A percentile compares a stretch with the other conserved stretches of the same genome.
These are phyloP conservation scores for Hycleus phaleratus DNA, from an alignment of 1,140 invertebrate species.

Conservation along the genomic window DNA sequence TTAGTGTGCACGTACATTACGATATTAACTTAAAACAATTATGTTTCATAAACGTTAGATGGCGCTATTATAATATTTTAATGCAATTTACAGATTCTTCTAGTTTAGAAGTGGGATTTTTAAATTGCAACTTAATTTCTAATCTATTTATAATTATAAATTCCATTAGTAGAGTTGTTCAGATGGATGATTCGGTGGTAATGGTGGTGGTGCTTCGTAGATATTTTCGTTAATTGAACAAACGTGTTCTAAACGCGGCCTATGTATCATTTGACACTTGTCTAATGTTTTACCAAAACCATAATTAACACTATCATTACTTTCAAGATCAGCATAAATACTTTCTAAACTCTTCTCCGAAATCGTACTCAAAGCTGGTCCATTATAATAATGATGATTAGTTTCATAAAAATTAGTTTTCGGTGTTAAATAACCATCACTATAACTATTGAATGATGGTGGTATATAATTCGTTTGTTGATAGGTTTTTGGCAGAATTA, in stretches of 20 bases:
- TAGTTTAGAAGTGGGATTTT: too few relatives aligned
- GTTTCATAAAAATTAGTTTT: not conserved
- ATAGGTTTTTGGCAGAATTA: conserved; percentile 43
- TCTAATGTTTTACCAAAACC: not conserved
- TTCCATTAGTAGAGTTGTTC: too few relatives aligned
- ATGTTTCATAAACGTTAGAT: too few relatives aligned
- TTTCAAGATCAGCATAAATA: not conserved
- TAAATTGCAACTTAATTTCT: too few relatives aligned
- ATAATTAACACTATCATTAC: not conserved
- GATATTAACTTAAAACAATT: too few relatives aligned
- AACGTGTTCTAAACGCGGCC: not conserved
- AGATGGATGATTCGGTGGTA: conserved; percentile 43
- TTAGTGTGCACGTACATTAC: too few relatives aligned
- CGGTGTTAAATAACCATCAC: conserved; percentile 15
- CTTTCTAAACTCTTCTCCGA: not conserved
- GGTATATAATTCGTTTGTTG: conserved; percentile 8
- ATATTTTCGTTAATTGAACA: conserved; percentile 1
- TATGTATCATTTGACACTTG: not conserved
- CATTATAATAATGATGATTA: not conserved
- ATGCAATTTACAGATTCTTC: too few relatives aligned
- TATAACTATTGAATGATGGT: conserved; percentile 4
- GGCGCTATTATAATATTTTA: too few relatives aligned
- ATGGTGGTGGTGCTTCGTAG: conserved; percentile 45
- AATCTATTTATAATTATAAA: too few relatives aligned
- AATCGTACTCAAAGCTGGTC: conserved; percentile 4